Conservation (phyloP, 1,140 invertebrate genomes). For the Drosophila kohkoa region DNA sequence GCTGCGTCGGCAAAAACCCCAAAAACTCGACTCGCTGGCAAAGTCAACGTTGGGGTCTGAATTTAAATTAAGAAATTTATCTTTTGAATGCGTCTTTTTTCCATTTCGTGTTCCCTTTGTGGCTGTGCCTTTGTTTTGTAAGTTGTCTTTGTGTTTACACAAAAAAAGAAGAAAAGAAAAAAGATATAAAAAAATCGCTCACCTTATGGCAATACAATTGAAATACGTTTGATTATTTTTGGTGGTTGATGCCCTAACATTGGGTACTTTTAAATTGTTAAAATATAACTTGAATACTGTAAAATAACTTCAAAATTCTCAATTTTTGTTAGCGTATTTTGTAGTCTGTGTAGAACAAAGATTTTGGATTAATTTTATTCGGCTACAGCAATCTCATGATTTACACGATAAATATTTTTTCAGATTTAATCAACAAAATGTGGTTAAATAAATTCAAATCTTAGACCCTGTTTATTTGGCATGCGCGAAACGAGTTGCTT, state of each 20-base stretch:
- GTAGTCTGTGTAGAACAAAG: background rate
- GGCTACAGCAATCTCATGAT: conserved; percentile 16
- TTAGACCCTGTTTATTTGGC: conserved; percentile 36
- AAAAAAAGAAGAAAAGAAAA: conserved; percentile 13
- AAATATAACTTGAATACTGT: background rate
- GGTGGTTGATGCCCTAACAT: background rate
- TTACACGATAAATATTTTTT: conserved; percentile 23
- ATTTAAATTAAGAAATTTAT: conserved; percentile 84
- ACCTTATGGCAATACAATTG: conserved; percentile 66
- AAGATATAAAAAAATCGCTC: conserved; percentile 59
- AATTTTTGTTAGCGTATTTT: too few relatives aligned
- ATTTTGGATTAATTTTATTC: background rate
- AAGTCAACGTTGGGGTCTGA: conserved; percentile 62
- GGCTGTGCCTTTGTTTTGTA: conserved; percentile 52
- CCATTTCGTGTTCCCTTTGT: conserved; percentile 51
- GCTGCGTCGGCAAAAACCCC: conserved; percentile 34
- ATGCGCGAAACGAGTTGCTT: conserved; percentile 53
- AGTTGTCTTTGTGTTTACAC: conserved; percentile 50
- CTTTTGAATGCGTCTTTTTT: conserved; percentile 68
- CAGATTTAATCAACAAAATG: conserved; percentile 44
- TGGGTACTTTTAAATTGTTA: background rate
- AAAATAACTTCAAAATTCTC: too few relatives aligned
- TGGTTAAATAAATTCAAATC: conserved; percentile 42
- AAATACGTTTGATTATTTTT: conserved; percentile 61
- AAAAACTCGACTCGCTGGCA: conserved; percentile 46